Conservation (phyloP, 2,113 vertebrate species). For the Leptodactylus fuscus region DNA sequence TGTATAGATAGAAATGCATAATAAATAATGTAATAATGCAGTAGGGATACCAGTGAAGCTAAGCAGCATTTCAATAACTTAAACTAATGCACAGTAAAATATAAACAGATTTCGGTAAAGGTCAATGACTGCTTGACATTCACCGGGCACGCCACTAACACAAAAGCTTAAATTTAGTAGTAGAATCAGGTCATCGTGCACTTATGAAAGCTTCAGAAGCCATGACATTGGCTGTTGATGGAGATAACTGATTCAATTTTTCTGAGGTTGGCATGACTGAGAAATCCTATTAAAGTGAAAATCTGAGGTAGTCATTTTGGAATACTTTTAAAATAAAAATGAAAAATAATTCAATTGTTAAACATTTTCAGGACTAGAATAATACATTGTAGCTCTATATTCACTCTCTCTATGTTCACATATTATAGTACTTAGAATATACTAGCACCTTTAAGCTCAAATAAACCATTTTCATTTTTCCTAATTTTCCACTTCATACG, state of each 20-base stretch:
- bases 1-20: no score
- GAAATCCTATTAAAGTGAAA: conserved; percentile 51
- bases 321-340: not conserved
- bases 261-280: conserved; percentile 39
- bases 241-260: conserved; percentile 53
- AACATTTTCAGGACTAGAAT: not conserved
- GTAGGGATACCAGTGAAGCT: not conserved
- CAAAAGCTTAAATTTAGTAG: conserved; percentile 21
- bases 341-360: not conserved
- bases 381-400: not conserved
- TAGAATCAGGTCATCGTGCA: conserved; percentile 37
- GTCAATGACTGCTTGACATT: conserved; percentile 19
- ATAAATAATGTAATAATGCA: no score
- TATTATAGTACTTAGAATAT: not conserved
- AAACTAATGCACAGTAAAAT: not conserved
- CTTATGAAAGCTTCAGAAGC: conserved; percentile 25
- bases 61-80: not conserved
- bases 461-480: not conserved
- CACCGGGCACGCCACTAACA: not conserved
- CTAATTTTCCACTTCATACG: not conserved
- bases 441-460: not conserved
- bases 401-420: not conserved
- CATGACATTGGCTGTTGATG: conserved; percentile 32
- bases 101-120: conserved; percentile 16
- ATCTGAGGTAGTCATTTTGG: not conserved